Base-by-base conservation (phyloP, 1,140 invertebrate genomes). In the Aradophagus sp. region DNA sequence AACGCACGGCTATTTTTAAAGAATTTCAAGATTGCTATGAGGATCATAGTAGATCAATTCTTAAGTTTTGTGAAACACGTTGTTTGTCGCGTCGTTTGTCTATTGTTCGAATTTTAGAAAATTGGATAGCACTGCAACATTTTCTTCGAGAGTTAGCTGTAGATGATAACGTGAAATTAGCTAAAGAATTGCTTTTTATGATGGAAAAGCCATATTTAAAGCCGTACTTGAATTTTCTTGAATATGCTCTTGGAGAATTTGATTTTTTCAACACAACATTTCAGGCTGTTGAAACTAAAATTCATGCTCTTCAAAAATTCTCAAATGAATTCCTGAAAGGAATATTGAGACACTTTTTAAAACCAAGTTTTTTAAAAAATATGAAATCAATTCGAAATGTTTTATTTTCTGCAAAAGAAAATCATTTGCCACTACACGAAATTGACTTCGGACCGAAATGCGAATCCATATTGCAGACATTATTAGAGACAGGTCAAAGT, bases 181-280 rank as follows among this genome's bases (percentile, higher is more conserved):
- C 10, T 0, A 13, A 41, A 4, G 2, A 26, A 5, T 34, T 59
- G 13, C 11, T 67, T 5, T 6, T 8, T 11, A 1, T 17, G 3
- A 59, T 52, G 53, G 11, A 38, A 7, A 26, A 17, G 5, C 31
- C 50, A 5, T 13, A 31, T 20, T 17, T 29, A n/a, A 44, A 52
- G 15, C 13, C 56, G 0, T 67, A 62, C 48, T 11, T 62, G 1
- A 14, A 14, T 14, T 73, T 73, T 29, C n/a, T 73, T 11, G 2
- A 58, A 11, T 62, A 59, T 16, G 44, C 50, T 14, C 10, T 73
- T 0, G 6, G n/a, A 41, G 13, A 39, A 38, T 65, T 71, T 47
- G 36, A 71, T 23, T 35, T 15, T 11, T 56, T 65, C 17, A 71
- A 71, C 15, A 20, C 35, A 0, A 41, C 10, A 15, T 65, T 71